Conservation (phyloP, 2,888 invertebrate genomes). For the Zygothrica quintamaculata region DNA sequence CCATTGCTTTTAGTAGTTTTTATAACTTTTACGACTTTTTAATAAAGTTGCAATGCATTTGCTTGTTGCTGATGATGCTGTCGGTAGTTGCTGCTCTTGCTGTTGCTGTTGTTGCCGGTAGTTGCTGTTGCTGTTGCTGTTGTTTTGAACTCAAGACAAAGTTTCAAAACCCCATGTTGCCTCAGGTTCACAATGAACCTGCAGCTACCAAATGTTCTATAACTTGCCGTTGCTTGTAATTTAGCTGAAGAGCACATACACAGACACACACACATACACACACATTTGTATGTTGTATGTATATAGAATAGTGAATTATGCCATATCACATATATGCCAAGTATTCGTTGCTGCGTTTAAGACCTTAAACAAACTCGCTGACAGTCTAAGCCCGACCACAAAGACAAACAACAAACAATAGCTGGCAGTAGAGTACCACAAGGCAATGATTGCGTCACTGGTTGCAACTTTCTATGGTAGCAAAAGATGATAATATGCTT, state of each 20-base stretch:
- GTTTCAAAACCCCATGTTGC: slow-evolving; percentile 52
- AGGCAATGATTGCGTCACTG: slow-evolving; percentile 37
- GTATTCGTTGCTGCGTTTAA: slow-evolving; percentile 60
- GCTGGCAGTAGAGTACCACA: slow-evolving; percentile 21
- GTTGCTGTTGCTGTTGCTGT: slow-evolving; percentile 1
- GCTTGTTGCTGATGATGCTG: slow-evolving; percentile 53
- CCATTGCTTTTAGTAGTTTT: slow-evolving; percentile 78
- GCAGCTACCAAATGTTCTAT: slow-evolving; percentile 27
- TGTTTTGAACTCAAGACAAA: slow-evolving; percentile 64
- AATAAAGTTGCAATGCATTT: slow-evolving; percentile 78
- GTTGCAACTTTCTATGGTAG: slow-evolving; percentile 41
- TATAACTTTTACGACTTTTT: slow-evolving; percentile 79
- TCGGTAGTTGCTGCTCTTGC: slow-evolving; percentile 4
- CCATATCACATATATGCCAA: slow-evolving; percentile 56
- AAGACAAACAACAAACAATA: slow-evolving; percentile 59
- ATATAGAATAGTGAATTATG: no score
- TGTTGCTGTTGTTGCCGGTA: background rate
- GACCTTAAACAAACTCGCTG: slow-evolving; percentile 66
- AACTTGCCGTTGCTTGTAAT: slow-evolving; percentile 41
- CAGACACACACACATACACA: slow-evolving; percentile 8
- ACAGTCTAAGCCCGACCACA: slow-evolving; percentile 58
- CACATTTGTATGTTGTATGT: no score
- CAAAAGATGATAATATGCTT: slow-evolving; percentile 71
- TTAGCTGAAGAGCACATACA: slow-evolving; percentile 23
- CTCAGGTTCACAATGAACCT: slow-evolving; percentile 21